Conservation (phyloP, 2,888 invertebrate genomes). For the Hirtodrosophila cameraria region DNA sequence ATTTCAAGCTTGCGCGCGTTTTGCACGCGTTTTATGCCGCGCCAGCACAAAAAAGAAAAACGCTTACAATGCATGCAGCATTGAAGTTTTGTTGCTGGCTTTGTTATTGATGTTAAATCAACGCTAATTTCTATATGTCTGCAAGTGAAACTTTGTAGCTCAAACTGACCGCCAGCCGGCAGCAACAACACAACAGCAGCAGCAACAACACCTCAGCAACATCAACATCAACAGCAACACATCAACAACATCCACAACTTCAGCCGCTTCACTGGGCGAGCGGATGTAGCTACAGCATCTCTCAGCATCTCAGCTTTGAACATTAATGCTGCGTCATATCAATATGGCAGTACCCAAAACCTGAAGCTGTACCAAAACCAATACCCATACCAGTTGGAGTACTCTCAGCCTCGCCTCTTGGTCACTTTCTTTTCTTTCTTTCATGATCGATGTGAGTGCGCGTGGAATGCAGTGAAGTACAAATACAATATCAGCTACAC, state of each 20-base stretch:
- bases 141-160: conserved; percentile 50
- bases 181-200: conserved; percentile 11
- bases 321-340: conserved; percentile 60
- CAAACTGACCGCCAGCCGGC: conserved; percentile 40
- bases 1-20: conserved; percentile 40
- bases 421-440: conserved; percentile 73
- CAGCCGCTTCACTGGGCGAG: conserved; percentile 30
- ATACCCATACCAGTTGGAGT: conserved; percentile 44
- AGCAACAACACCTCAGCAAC: conserved; percentile 32
- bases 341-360: conserved; percentile 7
- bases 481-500: conserved; percentile 27
- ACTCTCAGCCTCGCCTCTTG: conserved; percentile 39
- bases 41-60: conserved; percentile 24
- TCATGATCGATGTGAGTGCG: conserved; percentile 58
- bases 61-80: conserved; percentile 34
- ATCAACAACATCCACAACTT: conserved; percentile 23
- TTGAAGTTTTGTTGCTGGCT: conserved; percentile 22
- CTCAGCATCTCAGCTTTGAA: conserved; percentile 15
- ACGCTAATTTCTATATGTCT: conserved; percentile 42
- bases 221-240: no score
- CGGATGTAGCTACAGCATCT: conserved; percentile 54
- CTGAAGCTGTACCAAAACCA: conserved; percentile 13
- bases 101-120: conserved; percentile 45
- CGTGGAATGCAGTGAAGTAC: conserved; percentile 53
- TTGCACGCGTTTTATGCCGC: conserved; percentile 35